Base-by-base conservation (phyloP, 2,888 invertebrate genomes). In the Piscicola geometra region DNA sequence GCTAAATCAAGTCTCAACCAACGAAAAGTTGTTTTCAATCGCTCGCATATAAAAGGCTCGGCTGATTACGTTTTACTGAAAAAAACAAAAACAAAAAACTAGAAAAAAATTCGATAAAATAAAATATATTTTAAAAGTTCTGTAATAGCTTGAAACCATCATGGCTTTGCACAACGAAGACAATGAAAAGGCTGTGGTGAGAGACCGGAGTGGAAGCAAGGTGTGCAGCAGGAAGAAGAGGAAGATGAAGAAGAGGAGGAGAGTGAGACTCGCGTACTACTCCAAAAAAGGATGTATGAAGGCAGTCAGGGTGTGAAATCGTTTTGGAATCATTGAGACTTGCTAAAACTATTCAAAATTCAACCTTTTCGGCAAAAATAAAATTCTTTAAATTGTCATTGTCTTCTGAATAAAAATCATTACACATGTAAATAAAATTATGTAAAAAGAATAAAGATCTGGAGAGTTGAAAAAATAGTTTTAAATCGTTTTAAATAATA, bases 251-350 rank as follows among this genome's bases (percentile, higher is more conserved):
- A 73, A 73, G 64, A 33, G 73, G 30, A 56, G 64, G 18, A 47
- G 73, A 64, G 73, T 73, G 1, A 73, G 73, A 30, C 64, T 73
- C 60, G 73, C 73, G 1, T 73, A 73, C 21, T 73, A 73, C 64
- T 25, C 21, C 15, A 64, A 64, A 25, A 36, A 25, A 33, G 36
- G 36, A 12, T 73, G 73, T 21, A 30, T 30, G 18, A 73, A 64
- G 33, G 60, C 56, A 12, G 41, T 36, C 35, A 73, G 73, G 36
- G 73, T 73, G 18, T 67, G 28, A 28, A 15, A 15, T 32, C 3
- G 30, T 41, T 41, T 5, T 41, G 41, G n/a, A n/a, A n/a, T n/a
- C n/a, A n/a, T n/a, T n/a, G n/a, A n/a, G n/a, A n/a, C n/a, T n/a
- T n/a, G n/a, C n/a, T n/a, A n/a, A n/a, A n/a, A n/a, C n/a, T n/a